Evolutionary conservation across 2,113 vertebrate genomes (phyloP).

Genomic region (Prinia subflava): DNA sequence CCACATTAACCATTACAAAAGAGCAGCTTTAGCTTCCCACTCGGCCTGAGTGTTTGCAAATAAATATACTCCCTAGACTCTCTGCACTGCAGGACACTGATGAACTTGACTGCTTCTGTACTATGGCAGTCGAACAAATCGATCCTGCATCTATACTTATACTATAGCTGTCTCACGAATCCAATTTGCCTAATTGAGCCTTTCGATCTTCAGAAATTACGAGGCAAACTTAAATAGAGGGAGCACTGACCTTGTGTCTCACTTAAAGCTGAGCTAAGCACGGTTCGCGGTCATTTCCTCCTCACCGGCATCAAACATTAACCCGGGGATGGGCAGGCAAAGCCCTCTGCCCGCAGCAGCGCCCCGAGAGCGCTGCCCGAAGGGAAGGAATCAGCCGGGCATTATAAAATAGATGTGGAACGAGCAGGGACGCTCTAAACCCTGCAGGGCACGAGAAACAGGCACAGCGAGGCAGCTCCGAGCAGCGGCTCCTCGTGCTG

Average conservation of each 20-base stretch:
- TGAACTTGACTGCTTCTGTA: not conserved
- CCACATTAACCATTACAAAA: not conserved
- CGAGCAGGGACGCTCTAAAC: not conserved
- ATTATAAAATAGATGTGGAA: not conserved
- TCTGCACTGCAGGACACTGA: not conserved
- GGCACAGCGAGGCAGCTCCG: not conserved
- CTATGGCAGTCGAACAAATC: not conserved
- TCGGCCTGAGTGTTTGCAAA: not conserved
- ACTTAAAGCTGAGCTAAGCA: constrained; percentile 5
- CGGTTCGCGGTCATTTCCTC: not conserved
- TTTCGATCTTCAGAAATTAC: not conserved
- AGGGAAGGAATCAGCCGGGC: not conserved
- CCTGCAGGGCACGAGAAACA: not conserved
- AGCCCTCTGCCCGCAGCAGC: not conserved
- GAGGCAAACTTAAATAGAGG: not conserved
- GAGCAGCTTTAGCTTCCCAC: not conserved
- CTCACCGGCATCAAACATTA: not conserved
- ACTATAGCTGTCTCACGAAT: not conserved
- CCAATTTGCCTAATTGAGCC: not conserved
- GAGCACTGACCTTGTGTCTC: not conserved
- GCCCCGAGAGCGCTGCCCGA: not conserved
- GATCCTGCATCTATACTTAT: not conserved
- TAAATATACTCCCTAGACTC: not conserved
- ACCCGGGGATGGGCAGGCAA: not conserved
- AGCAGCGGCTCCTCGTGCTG: not conserved